Evolutionary conservation across 2,797 vertebrate genomes (phyloP), one percentile per base, ranked within the genome.

Genomic region (Streptopelia turtur): DNA sequence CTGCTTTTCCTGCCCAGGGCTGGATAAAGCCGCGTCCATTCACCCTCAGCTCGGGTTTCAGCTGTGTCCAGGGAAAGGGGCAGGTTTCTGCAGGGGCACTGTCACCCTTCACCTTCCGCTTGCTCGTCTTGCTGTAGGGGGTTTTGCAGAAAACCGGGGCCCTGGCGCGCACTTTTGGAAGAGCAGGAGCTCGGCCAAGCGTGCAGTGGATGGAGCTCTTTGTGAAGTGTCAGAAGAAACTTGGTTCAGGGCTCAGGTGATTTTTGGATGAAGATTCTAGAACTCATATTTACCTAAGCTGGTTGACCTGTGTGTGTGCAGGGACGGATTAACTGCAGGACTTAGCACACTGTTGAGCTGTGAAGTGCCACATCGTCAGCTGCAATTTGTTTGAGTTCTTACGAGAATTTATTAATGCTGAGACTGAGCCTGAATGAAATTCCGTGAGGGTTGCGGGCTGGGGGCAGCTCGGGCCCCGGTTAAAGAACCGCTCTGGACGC

Each of bases 321-420:
- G 84, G 53, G 52, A 10, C 27, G 57, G 33, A 53, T 82, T 31
- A 57, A 35, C n/a, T 39, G 31, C 8, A 7, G 60, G 47, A 17
- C 5, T 47, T 33, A 2, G 13, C n/a, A 6, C 0, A 0, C 41
- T 2, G 6, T 16, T 39, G 52, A 30, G 47, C 27, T 20, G 27
- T 9, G 4, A 39, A 52, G 37, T 25, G 10, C 39, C 59, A 22
- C 21, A 3, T 47, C 3, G 0, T 30, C 49, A 20, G 60, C 66
- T 55, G 45, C n/a, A 13, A 13, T 22, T 71, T 57, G 5, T 83
- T 49, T n/a, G 60, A 24, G 39, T 28, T n/a, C 57, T 37, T 28
- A 16, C 0, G 17, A 16, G n/a, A 25, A 47, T 70, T 70, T 52
- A 30, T 37, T 39, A 45, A n/a, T 3, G 20, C 49, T 7, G 8